Conservation (phyloP, 2,797 vertebrate species). For the Girardinus metallicus region DNA sequence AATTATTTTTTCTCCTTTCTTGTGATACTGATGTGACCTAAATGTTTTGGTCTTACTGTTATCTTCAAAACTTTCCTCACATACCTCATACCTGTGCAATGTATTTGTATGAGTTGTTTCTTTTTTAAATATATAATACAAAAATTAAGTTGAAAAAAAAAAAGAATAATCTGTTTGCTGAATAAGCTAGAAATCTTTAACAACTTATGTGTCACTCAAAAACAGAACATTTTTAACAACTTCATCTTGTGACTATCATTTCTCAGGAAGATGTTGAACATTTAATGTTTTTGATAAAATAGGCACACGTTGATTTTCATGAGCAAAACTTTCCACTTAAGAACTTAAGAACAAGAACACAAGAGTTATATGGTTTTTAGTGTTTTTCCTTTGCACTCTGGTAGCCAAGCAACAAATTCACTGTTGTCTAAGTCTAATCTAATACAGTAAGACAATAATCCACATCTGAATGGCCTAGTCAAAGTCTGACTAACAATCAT, state of each 20-base stretch:
- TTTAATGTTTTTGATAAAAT: background rate
- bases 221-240: background rate
- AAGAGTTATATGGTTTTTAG: background rate
- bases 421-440: no score
- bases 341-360: background rate
- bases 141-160: no score
- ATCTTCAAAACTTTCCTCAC: no score
- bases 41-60: no score
- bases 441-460: background rate
- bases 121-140: no score
- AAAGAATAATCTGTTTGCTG: background rate
- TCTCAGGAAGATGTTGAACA: background rate
- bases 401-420: no score
- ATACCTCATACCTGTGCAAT: no score
- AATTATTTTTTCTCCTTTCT: no score
- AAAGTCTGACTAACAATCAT: background rate
- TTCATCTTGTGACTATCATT: background rate
- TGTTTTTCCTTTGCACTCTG: no score
- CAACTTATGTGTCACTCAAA: background rate
- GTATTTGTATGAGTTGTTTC: no score
- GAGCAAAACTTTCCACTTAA: background rate
- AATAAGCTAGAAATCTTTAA: background rate
- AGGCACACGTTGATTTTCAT: background rate
- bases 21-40: no score
- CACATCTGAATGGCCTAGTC: background rate